A percentile compares a stretch with the other conserved stretches of the same genome.
Conservation (phyloP, 2,113 vertebrate genomes). For the Vimba vimba region DNA sequence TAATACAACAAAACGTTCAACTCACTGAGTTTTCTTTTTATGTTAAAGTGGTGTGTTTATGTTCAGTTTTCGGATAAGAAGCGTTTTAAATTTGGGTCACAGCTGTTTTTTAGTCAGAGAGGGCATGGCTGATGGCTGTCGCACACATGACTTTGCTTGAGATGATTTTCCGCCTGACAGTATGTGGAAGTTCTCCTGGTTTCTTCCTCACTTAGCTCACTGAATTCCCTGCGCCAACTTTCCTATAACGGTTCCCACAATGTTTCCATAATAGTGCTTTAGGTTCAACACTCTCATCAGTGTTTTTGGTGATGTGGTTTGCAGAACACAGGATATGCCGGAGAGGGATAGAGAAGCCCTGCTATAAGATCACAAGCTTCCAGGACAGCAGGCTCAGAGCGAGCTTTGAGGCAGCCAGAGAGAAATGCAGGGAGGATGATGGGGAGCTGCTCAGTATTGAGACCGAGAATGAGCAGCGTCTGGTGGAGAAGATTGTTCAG, state of each 20-base stretch:
- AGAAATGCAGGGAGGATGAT: constrained; percentile 79
- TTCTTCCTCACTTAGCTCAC: background rate
- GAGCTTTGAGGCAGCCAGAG: constrained; percentile 82
- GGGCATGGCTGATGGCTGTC: constrained; percentile 19
- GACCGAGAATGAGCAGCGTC: constrained; percentile 84
- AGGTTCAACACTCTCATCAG: background rate
- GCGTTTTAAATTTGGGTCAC: constrained; percentile 11
- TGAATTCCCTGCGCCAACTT: background rate
- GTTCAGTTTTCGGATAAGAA: background rate
- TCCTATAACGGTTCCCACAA: background rate
- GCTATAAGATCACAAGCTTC: constrained; percentile 90
- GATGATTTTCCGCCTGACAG: constrained; percentile 36
- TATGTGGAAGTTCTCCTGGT: constrained; percentile 1
- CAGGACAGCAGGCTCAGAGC: constrained; percentile 80
- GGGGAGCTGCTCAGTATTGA: constrained; percentile 89
- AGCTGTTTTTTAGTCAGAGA: constrained; percentile 25
- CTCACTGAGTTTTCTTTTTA: background rate
- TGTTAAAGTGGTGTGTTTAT: background rate
- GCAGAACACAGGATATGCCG: constrained; percentile 88
- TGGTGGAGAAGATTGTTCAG: constrained; percentile 84
- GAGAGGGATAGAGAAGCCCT: constrained; percentile 85
- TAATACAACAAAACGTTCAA: background rate
- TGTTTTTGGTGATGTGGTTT: constrained; percentile 8
- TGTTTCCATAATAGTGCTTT: background rate
- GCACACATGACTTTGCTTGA: constrained; percentile 31